Evolutionary conservation across 1,140 invertebrate species (phyloP), one percentile per base, ranked within the genome.

Genomic region (Nixonia krombeini): DNA sequence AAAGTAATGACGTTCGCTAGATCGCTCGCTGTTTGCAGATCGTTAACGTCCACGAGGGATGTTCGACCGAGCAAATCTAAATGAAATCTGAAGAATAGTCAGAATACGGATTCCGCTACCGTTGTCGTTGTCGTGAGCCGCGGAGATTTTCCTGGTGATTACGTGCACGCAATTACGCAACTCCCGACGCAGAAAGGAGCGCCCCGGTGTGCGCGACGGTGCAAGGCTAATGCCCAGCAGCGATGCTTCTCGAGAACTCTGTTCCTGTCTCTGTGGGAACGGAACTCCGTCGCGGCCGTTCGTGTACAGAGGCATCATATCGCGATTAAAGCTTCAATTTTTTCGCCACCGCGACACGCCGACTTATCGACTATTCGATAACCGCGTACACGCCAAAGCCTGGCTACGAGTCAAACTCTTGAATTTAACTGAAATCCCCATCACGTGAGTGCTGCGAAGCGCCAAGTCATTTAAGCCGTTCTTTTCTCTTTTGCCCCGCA

Each of bases 121-220:
- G 38, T 33, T 50, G 25, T 38, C 44, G 42, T 61, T 42, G 47
- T 46, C 45, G 56, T 53, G 35, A 29, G 55, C 33, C 63, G 35
- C 53, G 64, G 33, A 71, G 63, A 74, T 74, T 73, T 68, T 47
- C 53, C 53, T 58, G 25, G 44, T 55, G 73, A 78, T 78, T 74
- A 38, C 13, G 37, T 56, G 40, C 69, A 75, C 64, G 76, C 72
- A 76, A 77, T 76, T 76, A 79, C 70, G 72, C 72, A 77, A 79
- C 57, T 53, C 37, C 37, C 53, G 33, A 61, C 23, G 41, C 37
- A 41, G 37, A 21, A 59, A 58, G 33, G 31, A 51, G 37, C 35
- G 37, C 35, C 31, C 33, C 12, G 33, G 41, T 44, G 21, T n/a
- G n/a, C n/a, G n/a, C n/a, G n/a, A n/a, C n/a, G n/a, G n/a, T 17